These are phyloP conservation scores for Albula goreensis DNA, from an alignment of 2,113 vertebrate genomes.

Conservation along the genomic window DNA sequence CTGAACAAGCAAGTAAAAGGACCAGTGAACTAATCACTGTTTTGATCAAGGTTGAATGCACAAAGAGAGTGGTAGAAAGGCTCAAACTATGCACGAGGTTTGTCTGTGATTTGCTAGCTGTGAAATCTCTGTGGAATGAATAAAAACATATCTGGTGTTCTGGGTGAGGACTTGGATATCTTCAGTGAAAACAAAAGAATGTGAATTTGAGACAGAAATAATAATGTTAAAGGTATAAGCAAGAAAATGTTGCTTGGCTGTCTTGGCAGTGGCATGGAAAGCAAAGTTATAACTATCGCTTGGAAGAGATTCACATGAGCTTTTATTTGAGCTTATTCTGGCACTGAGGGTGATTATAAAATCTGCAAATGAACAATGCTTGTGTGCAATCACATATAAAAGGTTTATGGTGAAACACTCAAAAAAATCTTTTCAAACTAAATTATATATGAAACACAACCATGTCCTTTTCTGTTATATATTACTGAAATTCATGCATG, in stretches of 20 bases:
- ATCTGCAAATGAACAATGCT: background rate
- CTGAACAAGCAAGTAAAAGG: background rate
- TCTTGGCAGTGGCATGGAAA: background rate
- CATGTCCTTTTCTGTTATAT: too few species aligned
- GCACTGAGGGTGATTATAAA: background rate
- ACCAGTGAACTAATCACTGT: background rate
- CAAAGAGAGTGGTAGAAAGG: background rate
- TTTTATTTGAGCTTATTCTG: background rate
- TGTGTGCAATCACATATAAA: background rate
- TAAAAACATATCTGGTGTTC: background rate
- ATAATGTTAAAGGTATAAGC: background rate
- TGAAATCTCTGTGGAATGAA: background rate
- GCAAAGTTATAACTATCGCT: background rate
- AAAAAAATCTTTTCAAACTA: too few species aligned
- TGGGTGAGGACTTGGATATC: background rate
- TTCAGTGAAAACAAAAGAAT: conserved; percentile 4
- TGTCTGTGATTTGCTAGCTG: background rate
- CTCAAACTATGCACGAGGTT: background rate
- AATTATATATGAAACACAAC: too few species aligned
- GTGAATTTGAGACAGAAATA: conserved; percentile 1
- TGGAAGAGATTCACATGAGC: background rate
- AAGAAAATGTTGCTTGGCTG: background rate
- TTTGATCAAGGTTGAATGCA: background rate
- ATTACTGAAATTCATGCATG: too few species aligned
- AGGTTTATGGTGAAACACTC: too few species aligned